Evolutionary conservation across 2,797 vertebrate genomes (phyloP).

Genomic region (Melanotaenia nigrans): DNA sequence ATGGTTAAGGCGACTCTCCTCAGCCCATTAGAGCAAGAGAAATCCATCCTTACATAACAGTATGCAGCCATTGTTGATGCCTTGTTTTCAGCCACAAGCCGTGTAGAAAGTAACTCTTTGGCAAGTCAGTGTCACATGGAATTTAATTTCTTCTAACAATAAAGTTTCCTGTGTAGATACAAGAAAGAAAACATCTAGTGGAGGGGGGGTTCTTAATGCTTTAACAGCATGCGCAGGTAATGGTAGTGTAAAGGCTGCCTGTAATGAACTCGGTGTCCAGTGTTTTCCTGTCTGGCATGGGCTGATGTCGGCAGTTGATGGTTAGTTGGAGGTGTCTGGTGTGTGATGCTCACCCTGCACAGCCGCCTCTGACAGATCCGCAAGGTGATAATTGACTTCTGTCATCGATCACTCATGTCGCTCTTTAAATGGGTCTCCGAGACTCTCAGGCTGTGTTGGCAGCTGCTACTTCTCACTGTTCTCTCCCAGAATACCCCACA

Average conservation of each 20-base stretch:
- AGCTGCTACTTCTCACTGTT: constrained; percentile 44
- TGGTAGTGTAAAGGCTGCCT: constrained; percentile 4
- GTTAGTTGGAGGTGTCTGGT: constrained; percentile 53
- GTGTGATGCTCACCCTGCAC: constrained; percentile 54
- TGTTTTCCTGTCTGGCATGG: constrained; percentile 33
- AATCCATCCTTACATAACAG: constrained; percentile 60
- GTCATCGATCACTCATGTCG: constrained; percentile 77
- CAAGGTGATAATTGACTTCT: constrained; percentile 80
- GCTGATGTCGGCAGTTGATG: constrained; percentile 38
- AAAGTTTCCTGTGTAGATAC: not conserved
- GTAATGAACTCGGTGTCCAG: constrained; percentile 11
- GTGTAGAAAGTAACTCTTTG: constrained; percentile 22
- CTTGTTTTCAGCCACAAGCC: constrained; percentile 21
- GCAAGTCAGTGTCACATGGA: not conserved
- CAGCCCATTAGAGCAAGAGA: constrained; percentile 60
- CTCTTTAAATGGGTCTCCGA: constrained; percentile 65
- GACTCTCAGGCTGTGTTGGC: constrained; percentile 47
- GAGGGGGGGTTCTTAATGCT: not conserved
- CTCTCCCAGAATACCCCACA: constrained; percentile 41
- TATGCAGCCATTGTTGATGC: constrained; percentile 37
- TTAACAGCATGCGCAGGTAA: constrained; percentile 25
- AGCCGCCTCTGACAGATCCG: constrained; percentile 62
- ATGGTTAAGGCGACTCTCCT: constrained; percentile 51
- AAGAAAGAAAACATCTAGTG: not conserved
- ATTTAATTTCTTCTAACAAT: not conserved